Percentiles rank a stretch among this genome's conserved stretches.
Conservation (phyloP, 2,113 vertebrate genomes). For the Euleptes europaea region DNA sequence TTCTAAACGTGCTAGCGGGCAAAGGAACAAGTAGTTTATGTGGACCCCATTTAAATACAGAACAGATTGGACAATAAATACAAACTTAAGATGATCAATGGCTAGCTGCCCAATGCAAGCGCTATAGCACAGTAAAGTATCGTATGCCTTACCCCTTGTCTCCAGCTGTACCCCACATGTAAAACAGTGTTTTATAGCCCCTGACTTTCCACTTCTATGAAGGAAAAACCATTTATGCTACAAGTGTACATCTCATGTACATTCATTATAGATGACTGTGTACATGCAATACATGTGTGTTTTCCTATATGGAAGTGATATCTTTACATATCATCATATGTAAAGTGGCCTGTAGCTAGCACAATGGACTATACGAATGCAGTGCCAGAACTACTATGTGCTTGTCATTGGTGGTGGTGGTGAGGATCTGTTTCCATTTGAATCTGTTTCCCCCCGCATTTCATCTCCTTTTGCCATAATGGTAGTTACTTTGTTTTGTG, state of each 20-base stretch:
- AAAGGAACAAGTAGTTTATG: background rate
- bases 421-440: slow-evolving; percentile 24
- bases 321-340: background rate
- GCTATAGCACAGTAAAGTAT: slow-evolving; percentile 2
- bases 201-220: slow-evolving; percentile 1
- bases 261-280: background rate
- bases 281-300: background rate
- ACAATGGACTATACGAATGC: background rate
- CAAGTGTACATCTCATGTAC: background rate
- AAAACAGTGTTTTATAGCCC: slow-evolving; percentile 25
- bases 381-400: background rate
- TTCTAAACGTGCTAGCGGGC: background rate
- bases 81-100: background rate
- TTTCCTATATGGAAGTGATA: background rate
- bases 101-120: slow-evolving; percentile 12
- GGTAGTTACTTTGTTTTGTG: background rate
- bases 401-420: background rate
- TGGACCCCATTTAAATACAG: background rate
- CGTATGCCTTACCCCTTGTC: background rate
- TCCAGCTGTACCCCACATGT: slow-evolving; percentile 1
- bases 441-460: background rate
- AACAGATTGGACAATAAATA: background rate
- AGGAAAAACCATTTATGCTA: slow-evolving; percentile 22
- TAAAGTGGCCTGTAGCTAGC: background rate
- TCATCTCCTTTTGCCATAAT: background rate